Base-by-base conservation (phyloP, 2,888 invertebrate species). In the Xestoiulus laeticollis region DNA sequence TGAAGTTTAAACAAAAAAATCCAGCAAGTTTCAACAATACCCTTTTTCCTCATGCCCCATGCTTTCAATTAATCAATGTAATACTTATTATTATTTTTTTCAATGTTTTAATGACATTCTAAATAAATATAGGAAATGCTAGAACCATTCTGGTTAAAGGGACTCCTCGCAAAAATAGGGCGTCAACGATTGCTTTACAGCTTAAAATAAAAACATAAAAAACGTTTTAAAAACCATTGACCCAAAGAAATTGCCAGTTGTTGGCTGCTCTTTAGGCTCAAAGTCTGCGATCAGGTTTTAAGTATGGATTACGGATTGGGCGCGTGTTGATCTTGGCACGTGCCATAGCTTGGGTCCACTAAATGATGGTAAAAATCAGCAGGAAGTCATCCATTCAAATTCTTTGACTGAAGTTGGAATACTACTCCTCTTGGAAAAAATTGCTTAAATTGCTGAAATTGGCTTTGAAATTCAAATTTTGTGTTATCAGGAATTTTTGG, bases 131-230 rank as follows among this genome's bases (percentile, higher is more conserved):
- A 78, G 78, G 78, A 78, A 48, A 48, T 22, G 78, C 30, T 78
- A 78, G 78, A 78, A 78, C 78, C 78, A 78, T 78, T 78, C 78
- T 78, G 78, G 78, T 26, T 78, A 78, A 78, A 78, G 78, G 78
- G 78, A 78, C 78, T 78, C 78, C 78, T 78, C 78, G 78, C 78
- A 78, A 78, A 78, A 78, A 78, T 14, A 78, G 30, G 78, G 78
- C 78, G 78, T 78, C 78, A 78, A 78, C 78, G 78, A 78, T 78
- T 78, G 78, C 30, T 78, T 78, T 78, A 78, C 78, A 78, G 78
- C 78, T 78, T 78, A 78, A 78, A 78, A 78, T 26, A 78, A 26
- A 78, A 78, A 78, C 78, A 78, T 78, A 78, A 78, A 68, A 78
- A 26, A 78, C 78, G 78, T 78, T 78, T 78, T 78, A 78, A 78